phyloP scores from a whole-genome alignment of 1,140 invertebrate species.

The Carposina sasakii region DNA sequence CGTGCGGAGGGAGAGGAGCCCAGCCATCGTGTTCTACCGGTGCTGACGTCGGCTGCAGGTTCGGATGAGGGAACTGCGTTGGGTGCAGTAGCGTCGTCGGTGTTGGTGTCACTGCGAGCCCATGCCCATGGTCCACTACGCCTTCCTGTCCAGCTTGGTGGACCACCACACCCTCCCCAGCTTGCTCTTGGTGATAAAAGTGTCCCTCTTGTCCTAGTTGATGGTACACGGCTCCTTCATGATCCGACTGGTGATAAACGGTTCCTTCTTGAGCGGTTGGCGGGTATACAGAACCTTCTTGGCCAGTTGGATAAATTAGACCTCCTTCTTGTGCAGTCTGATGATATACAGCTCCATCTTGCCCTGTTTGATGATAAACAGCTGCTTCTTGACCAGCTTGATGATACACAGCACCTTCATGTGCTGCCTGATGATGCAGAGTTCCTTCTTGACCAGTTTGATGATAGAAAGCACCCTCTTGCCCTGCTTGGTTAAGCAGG shows the following conservation, averaged over 20 bases:
- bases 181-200: neutral
- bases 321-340: too few relatives aligned
- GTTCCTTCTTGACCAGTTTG: too few relatives aligned
- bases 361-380: too few relatives aligned
- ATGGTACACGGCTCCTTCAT: too few relatives aligned
- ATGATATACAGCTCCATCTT: too few relatives aligned
- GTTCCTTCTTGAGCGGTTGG: too few relatives aligned
- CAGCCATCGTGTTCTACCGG: constrained; percentile 53
- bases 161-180: neutral
- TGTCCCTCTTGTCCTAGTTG: neutral
- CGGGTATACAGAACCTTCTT: too few relatives aligned
- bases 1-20: constrained; percentile 40
- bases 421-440: too few relatives aligned
- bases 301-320: too few relatives aligned
- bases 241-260: too few relatives aligned
- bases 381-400: too few relatives aligned
- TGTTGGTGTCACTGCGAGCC: constrained; percentile 30
- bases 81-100: constrained; percentile 28
- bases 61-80: constrained; percentile 15
- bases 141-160: neutral
- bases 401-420: constrained; percentile 37
- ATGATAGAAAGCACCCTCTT: too few relatives aligned
- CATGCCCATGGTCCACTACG: constrained; percentile 3
- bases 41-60: constrained; percentile 14
- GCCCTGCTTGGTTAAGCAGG: constrained; percentile 35